phyloP scores from a whole-genome alignment of 2,797 vertebrate species.

The Martes flavigula region DNA sequence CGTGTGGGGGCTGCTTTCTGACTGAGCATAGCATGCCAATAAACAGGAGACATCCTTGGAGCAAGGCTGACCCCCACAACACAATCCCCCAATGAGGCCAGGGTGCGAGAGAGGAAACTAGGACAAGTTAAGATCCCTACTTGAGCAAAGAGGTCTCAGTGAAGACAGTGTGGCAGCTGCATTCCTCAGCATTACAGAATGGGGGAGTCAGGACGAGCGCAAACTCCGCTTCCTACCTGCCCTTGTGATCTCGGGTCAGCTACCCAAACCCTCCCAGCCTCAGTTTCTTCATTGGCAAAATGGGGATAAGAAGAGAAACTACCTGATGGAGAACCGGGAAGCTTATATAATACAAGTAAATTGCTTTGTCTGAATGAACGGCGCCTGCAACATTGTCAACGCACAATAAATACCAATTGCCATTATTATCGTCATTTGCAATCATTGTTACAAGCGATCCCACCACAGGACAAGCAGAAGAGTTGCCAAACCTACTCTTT shows the following conservation, averaged over 20 bases:
- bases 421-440: neutral
- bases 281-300: neutral
- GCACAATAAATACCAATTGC: neutral
- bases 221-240: neutral
- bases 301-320: neutral
- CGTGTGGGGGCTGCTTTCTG: fast-evolving
- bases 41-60: neutral
- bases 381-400: neutral
- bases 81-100: neutral
- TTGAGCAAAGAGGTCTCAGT: fast-evolving
- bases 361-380: neutral
- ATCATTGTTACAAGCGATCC: neutral
- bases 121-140: neutral
- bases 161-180: fast-evolving
- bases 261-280: neutral
- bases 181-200: fast-evolving
- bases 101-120: fast-evolving
- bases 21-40: neutral
- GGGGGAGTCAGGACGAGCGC: fast-evolving
- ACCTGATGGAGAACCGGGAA: neutral
- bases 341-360: neutral
- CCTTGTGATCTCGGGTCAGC: neutral
- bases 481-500: neutral
- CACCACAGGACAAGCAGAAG: fast-evolving
- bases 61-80: neutral